Percentiles rank a stretch among this genome's conserved stretches.
phyloP scores from a whole-genome alignment of 2,113 vertebrate genomes.

The Erythrolamprus reginae region DNA sequence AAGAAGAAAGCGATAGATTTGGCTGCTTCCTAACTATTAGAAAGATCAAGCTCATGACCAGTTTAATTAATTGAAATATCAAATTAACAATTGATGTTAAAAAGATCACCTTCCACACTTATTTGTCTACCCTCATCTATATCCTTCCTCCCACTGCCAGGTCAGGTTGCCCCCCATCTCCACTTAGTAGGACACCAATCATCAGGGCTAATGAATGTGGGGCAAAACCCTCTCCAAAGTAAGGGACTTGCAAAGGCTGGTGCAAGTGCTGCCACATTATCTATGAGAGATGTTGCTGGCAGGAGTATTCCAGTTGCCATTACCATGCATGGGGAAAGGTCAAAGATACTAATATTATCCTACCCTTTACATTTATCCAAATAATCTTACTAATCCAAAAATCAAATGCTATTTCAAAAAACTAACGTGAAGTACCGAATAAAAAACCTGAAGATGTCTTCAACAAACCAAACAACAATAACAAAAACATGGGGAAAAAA shows the following conservation, averaged over 20 bases:
- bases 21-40: not conserved
- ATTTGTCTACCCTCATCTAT: not conserved
- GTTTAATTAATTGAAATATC: not conserved
- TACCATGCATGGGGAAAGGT: not conserved
- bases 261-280: not conserved
- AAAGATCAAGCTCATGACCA: not conserved
- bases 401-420: no score
- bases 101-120: no score
- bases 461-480: no score
- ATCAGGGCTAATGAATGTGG: not conserved
- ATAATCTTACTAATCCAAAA: no score
- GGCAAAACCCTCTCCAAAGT: no score
- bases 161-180: no score
- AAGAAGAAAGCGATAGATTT: not conserved
- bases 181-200: not conserved
- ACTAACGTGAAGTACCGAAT: no score
- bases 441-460: no score
- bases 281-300: not conserved
- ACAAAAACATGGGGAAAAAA: no score
- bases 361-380: no score
- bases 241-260: not conserved
- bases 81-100: not conserved
- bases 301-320: not conserved
- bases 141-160: not conserved
- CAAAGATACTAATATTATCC: no score